These are phyloP conservation scores for Lasioglossum figueresi DNA, from an alignment of 2,888 invertebrate genomes.

Conservation along the genomic window DNA sequence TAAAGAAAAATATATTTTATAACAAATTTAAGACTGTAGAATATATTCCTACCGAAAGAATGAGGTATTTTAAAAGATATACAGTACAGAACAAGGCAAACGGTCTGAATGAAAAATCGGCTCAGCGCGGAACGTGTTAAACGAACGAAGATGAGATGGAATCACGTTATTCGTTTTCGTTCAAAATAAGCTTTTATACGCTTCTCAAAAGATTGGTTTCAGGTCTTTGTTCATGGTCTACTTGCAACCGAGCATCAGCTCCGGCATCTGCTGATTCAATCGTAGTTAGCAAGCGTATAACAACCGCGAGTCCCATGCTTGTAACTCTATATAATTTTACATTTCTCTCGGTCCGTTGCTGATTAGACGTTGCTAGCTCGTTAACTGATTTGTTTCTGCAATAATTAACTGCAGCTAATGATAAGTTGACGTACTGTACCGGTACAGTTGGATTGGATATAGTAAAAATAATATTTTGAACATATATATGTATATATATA, in stretches of 20 bases:
- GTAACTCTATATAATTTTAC: neutral
- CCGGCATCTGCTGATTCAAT: neutral
- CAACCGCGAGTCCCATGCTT: neutral
- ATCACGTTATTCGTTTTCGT: neutral
- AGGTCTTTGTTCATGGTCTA: conserved; percentile 13
- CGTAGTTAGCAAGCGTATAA: neutral
- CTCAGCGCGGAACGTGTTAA: neutral
- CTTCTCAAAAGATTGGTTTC: neutral
- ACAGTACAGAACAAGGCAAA: too few species aligned
- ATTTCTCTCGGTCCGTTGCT: neutral
- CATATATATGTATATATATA: too few species aligned
- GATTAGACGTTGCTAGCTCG: neutral
- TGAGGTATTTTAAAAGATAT: too few species aligned
- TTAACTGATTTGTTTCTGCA: neutral
- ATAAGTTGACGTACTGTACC: neutral
- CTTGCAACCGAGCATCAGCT: neutral
- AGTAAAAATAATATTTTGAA: neutral
- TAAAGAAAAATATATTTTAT: too few species aligned
- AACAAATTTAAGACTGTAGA: too few species aligned
- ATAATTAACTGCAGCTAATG: neutral
- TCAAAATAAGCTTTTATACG: neutral
- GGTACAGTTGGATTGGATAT: neutral
- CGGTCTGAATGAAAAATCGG: too few species aligned
- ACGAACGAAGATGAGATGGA: neutral
- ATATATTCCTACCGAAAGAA: too few species aligned